Evolutionary conservation across 1,140 invertebrate species (phyloP), one percentile per base, ranked within the genome.

Genomic region (Halesus radiatus): DNA sequence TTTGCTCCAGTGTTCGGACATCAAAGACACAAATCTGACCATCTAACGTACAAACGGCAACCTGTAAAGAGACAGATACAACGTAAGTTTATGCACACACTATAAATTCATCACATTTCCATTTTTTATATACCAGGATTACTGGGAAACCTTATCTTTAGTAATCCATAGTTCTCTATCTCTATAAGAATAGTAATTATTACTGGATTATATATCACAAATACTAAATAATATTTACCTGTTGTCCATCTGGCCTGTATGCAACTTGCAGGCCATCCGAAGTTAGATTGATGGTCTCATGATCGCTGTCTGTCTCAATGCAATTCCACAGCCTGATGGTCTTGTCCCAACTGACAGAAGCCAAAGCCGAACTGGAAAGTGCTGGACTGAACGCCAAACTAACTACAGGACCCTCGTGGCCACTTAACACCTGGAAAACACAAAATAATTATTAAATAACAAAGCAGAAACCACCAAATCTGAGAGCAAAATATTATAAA

Each of bases 321-420:
- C 90, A 91, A 84, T 98, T 96, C 98, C 98, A 99, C 29, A 99
- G 88, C 84, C 95, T 93, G 0, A 99, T 88, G 0, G 97, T 97
- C 87, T 96, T 96, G 87, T 99, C 98, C 98, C 98, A 99, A 18
- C 96, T 98, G 2, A 93, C 95, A 2, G 97, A 98, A 0, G 93
- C 96, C 32, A 99, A 86, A 32, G 93, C 91, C 0, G 94, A 93
- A 78, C 94, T 95, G 0, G 93, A 89, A 10, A 92, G 86, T 75
- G 87, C 91, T 0, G 96, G 94, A 85, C 92, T 96, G 87, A 99
- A 99, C 10, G 93, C 91, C 16, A 99, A 84, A 82, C 94, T 92
- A 22, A 93, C 92, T 1, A 99, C 94, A 3, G 98, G 98, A 18
- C 95, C 98, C 90, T 97, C 94, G 86, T 99, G 98, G 13, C 98